Evolutionary conservation across 2,113 vertebrate genomes (phyloP).

Genomic region (Catharus minimus): DNA sequence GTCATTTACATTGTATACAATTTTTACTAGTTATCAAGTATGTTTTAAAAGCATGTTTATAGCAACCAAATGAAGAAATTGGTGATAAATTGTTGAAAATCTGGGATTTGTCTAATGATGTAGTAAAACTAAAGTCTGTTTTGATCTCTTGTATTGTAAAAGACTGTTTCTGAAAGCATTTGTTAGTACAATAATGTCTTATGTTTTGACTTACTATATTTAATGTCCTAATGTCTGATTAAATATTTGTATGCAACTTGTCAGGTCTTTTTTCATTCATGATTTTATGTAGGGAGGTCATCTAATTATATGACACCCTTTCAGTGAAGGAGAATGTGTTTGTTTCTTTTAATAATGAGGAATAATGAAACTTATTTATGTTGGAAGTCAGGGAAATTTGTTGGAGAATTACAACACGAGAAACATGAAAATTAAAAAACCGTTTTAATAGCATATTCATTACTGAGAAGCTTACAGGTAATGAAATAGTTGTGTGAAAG

Average conservation of each 20-base stretch:
- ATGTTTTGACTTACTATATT: constrained; percentile 43
- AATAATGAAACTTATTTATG: constrained; percentile 78
- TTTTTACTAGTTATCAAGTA: constrained; percentile 75
- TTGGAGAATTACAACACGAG: constrained; percentile 65
- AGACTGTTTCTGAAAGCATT: constrained; percentile 39
- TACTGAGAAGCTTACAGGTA: constrained; percentile 54
- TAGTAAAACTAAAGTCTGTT: constrained; percentile 62
- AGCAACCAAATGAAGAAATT: constrained; percentile 68
- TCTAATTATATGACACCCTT: constrained; percentile 66
- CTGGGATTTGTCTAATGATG: constrained; percentile 50
- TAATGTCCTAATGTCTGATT: constrained; percentile 61
- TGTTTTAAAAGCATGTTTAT: constrained; percentile 73
- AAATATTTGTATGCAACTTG: constrained; percentile 59
- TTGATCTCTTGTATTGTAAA: constrained; percentile 45
- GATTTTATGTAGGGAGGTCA: constrained; percentile 66
- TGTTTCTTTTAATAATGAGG: constrained; percentile 73
- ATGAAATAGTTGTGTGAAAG: constrained; percentile 52
- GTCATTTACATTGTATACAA: constrained; percentile 76
- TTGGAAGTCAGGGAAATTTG: constrained; percentile 71
- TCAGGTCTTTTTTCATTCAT: constrained; percentile 63
- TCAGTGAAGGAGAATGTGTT: constrained; percentile 63
- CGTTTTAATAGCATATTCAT: constrained; percentile 68
- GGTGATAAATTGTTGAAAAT: constrained; percentile 62
- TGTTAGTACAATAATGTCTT: constrained; percentile 35
- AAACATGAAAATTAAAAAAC: constrained; percentile 69